Base-by-base conservation (phyloP, 2,888 invertebrate genomes). In the Synergus itoensis region DNA sequence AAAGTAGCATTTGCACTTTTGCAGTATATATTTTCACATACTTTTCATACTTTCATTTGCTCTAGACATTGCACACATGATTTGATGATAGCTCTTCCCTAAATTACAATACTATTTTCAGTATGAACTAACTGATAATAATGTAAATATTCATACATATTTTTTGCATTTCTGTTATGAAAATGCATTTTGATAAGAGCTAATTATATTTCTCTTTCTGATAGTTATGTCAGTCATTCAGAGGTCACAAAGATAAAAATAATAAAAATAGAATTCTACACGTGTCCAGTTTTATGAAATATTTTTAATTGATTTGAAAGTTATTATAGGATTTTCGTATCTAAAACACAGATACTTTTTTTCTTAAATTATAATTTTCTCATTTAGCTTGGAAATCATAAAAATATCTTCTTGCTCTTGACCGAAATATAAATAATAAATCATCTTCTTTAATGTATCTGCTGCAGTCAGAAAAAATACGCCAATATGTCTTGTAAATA, bases 341-440 rank as follows among this genome's bases (percentile, higher is more conserved):
- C 48, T 53, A 53, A 53, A n/a, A 7, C 16, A 53, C 53, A n/a
- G 53, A 57, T 57, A n/a, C 9, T 18, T 57, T 57, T 53, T 18
- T 18, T 9, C 18, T 57, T 57, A 18, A 9, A 57, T 57, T 9
- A 57, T 8, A 53, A 53, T 57, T 57, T 57, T 57, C 53, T 57
- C 4, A 57, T 57, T 57, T 18, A 18, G 53, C 53, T 57, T 57
- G 53, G 9, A 57, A n/a, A 18, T 62, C 1, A 28, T 28, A 62
- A 12, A 28, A 28, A 28, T 62, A 62, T 1, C 1, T 62, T 11
- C 4, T 12, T 62, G 62, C 28, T 62, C 62, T 62, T 62, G 62
- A 62, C 62, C 62, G 21, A 62, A 62, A 62, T 62, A 62, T 62
- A 62, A 62, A 62, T 62, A 21, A 62, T 62, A 21, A 62, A 62